These are phyloP conservation scores for Nesometra sesokonis DNA, from an alignment of 35 echinoderm and acorn worm genomes.

Conservation along the genomic window DNA sequence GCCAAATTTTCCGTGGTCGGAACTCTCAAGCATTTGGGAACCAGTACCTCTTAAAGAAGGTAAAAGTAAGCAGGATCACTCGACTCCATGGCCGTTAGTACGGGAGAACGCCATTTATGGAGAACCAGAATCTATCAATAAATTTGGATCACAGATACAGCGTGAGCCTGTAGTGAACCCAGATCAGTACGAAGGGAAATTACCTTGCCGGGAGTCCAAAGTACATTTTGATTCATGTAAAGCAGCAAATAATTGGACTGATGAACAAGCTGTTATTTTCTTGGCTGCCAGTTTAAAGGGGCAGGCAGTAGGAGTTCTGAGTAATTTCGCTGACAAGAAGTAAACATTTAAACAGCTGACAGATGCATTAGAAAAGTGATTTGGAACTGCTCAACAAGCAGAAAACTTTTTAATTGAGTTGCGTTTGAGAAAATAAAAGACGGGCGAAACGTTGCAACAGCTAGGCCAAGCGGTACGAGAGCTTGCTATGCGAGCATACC, in stretches of 20 bases:
- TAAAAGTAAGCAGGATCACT: too few relatives aligned
- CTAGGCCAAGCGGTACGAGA: conserved; percentile 18
- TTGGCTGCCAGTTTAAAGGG: too few relatives aligned
- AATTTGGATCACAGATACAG: not conserved
- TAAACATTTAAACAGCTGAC: not conserved
- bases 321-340: not conserved
- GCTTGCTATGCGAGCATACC: conserved; percentile 15
- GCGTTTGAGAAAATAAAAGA: not conserved
- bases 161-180: not conserved
- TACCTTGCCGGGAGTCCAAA: not conserved
- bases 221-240: conserved; percentile 24
- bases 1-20: too few relatives aligned
- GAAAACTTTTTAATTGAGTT: conserved; percentile 32
- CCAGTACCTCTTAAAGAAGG: too few relatives aligned
- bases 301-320: too few relatives aligned
- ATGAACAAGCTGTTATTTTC: not conserved
- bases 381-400: conserved; percentile 23
- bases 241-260: conserved; percentile 2
- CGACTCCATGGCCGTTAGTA: too few relatives aligned
- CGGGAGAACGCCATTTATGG: too few relatives aligned
- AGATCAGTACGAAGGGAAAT: conserved; percentile 18
- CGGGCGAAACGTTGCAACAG: conserved; percentile 8
- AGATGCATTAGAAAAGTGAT: not conserved
- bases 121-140: too few relatives aligned
- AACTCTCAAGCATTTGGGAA: too few relatives aligned